Evolutionary conservation across 2,113 vertebrate species (phyloP).

Genomic region (Rhipidura dahli): DNA sequence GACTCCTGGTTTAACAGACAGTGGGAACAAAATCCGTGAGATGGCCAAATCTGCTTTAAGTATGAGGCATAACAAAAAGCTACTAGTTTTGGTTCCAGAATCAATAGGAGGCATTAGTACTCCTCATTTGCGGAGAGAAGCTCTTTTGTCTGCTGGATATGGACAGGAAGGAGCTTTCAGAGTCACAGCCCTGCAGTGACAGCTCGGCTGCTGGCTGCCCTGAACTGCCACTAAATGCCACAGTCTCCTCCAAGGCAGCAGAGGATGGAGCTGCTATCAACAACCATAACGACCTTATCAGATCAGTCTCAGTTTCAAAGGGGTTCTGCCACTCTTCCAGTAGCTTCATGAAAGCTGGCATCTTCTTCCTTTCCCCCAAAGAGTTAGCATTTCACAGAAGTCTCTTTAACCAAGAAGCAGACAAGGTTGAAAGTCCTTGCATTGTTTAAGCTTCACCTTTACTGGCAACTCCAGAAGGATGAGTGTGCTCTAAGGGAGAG

Average conservation of each 20-base stretch:
- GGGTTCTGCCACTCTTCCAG: neutral
- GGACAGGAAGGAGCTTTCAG: neutral
- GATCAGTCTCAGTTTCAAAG: conserved; percentile 24
- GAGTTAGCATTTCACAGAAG: conserved; percentile 4
- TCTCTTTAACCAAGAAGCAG: neutral
- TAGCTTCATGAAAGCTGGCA: neutral
- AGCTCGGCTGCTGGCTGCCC: neutral
- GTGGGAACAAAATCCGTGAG: neutral
- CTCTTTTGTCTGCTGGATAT: neutral
- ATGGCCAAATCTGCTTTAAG: neutral
- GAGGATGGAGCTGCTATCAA: neutral
- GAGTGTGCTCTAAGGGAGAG: neutral
- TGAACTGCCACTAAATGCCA: neutral
- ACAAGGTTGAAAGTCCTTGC: neutral
- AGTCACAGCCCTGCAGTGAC: neutral
- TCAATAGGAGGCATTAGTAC: neutral
- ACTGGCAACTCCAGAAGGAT: neutral
- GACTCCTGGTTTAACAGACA: neutral
- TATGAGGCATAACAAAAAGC: neutral
- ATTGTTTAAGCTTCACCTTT: neutral
- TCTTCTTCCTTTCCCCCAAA: conserved; percentile 10
- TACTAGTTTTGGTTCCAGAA: neutral
- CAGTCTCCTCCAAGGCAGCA: neutral
- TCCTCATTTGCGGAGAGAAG: neutral
- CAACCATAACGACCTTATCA: conserved; percentile 3